Conservation (phyloP, 2,888 invertebrate species). For the Scaptomyza parva region DNA sequence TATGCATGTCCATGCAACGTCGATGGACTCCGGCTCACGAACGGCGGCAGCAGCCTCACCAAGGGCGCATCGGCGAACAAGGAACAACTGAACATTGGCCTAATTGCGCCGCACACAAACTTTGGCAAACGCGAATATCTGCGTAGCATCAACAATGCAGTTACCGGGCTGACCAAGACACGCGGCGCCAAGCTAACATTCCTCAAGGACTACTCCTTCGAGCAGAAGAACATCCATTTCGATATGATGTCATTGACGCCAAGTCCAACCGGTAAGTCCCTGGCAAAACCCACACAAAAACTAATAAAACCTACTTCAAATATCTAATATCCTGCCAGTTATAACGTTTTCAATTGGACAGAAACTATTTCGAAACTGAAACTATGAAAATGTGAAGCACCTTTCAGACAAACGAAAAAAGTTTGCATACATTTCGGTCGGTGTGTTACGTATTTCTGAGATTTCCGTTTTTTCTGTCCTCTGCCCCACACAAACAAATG, state of each 20-base stretch:
- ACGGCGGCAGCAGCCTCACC: slow-evolving; percentile 72
- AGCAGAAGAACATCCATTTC: slow-evolving; percentile 87
- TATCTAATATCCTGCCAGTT: no score
- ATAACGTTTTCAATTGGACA: no score
- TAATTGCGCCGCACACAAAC: slow-evolving; percentile 85
- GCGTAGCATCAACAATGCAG: slow-evolving; percentile 88
- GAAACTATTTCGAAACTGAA: no score
- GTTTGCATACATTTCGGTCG: not conserved
- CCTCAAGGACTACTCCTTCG: slow-evolving; percentile 88
- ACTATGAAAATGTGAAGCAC: not conserved
- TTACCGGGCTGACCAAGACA: slow-evolving; percentile 87
- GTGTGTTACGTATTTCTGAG: not conserved
- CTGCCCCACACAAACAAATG: no score
- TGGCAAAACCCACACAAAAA: not conserved
- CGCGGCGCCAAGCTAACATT: slow-evolving; percentile 87
- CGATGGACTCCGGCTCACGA: slow-evolving; percentile 75
- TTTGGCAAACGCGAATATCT: slow-evolving; percentile 88
- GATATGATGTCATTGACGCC: slow-evolving; percentile 90
- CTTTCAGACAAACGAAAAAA: not conserved
- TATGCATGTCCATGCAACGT: slow-evolving; percentile 45
- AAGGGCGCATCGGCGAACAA: slow-evolving; percentile 80
- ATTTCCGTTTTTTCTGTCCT: not conserved
- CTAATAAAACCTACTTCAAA: no score
- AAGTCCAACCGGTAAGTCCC: slow-evolving; percentile 90
- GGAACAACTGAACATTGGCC: slow-evolving; percentile 84